Evolutionary conservation across 2,113 vertebrate genomes (phyloP).

Genomic region (Galeopterus variegatus): DNA sequence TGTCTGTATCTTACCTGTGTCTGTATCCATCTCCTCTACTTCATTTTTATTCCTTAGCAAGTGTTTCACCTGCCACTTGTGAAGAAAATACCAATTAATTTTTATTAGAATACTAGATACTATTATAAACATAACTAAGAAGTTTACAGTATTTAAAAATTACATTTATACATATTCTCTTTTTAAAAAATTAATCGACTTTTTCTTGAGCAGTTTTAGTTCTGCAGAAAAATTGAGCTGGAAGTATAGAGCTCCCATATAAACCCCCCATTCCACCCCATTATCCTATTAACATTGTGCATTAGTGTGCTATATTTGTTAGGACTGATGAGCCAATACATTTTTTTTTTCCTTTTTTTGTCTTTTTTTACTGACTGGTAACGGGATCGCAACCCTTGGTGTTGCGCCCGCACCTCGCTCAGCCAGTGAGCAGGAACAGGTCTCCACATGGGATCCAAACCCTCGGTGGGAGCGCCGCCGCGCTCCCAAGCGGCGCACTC

Average conservation of each 20-base stretch:
- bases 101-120: not conserved
- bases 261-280: fast-evolving
- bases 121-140: not conserved
- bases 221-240: not conserved
- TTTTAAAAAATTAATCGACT: not conserved
- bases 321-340: not conserved
- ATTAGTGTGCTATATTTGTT: not conserved
- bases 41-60: not conserved
- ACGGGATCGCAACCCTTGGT: too few species aligned
- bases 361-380: too few species aligned
- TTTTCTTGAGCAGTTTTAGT: not conserved
- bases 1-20: not conserved
- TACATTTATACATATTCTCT: not conserved
- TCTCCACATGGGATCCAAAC: too few species aligned
- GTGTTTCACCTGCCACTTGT: slow-evolving; percentile 1
- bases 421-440: too few species aligned
- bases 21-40: not conserved
- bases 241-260: not conserved
- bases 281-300: not conserved
- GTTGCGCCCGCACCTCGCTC: too few species aligned
- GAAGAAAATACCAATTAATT: not conserved
- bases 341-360: too few species aligned
- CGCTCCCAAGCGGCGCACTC: too few species aligned
- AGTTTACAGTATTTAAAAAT: slow-evolving; percentile 3
- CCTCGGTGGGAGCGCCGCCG: too few species aligned